Evolutionary conservation across 2,888 invertebrate species (phyloP), one percentile per base, ranked within the genome.

Genomic region (Heliothis peltigera): DNA sequence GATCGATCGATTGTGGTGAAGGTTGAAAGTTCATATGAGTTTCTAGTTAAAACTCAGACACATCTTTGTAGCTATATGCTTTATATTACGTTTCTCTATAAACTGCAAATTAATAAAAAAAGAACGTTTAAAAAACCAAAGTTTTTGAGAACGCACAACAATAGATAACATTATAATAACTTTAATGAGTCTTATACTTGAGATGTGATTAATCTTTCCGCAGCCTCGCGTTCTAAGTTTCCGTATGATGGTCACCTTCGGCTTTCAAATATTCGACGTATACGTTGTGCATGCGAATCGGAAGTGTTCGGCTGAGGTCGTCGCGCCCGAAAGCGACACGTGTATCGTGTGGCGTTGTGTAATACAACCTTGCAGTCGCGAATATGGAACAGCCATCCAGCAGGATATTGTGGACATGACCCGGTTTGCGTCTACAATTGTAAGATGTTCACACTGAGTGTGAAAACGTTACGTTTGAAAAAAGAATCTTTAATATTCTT

Each of bases 241-340:
- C 91, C 91, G 91, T 84, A 64, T 78, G 77, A 75, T 75, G 84
- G 85, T 92, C 85, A 90, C 89, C 87, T 89, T 88, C 89, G 86
- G 89, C 91, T 91, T 91, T 92, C 89, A 90, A 89, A 88, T 87
- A 86, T 87, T 86, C 75, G 83, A 83, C 83, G 74, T 84, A 74
- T 39, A 39, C 39, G 88, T 86, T 89, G 90, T 89, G 90, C 91
- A 90, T 91, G 93, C 92, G 90, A 93, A 93, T 95, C 94, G 94
- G 94, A 94, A 94, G 94, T 93, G 89, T 87, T 89, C 77, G 79
- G 90, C 86, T 89, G 91, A 94, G 94, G 93, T 92, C 93, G 91
- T 77, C 80, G 82, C 75, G 83, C 80, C 78, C 83, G 65, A 55
- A 62, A 65, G 79, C 84, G 91, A 90, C 93, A 91, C 91, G 90